Conservation (phyloP, 2,113 vertebrate genomes). For the Cochlearius cochlearius region DNA sequence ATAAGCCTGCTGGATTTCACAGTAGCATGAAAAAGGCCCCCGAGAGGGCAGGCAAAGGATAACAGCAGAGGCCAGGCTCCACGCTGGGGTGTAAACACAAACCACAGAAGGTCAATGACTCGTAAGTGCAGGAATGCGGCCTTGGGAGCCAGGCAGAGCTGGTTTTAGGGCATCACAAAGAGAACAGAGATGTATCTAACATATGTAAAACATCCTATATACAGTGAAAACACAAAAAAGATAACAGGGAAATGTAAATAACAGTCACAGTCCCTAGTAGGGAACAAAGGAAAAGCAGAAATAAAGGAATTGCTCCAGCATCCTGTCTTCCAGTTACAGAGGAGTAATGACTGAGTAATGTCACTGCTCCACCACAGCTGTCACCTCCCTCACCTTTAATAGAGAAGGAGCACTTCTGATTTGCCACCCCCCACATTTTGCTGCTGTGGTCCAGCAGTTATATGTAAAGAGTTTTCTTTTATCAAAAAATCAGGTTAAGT, state of each 20-base stretch:
- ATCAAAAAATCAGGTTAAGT: neutral
- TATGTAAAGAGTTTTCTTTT: neutral
- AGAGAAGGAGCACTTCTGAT: neutral
- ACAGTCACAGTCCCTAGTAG: neutral
- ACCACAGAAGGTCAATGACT: neutral
- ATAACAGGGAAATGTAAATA: neutral
- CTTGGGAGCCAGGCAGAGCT: neutral
- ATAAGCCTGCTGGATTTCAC: neutral
- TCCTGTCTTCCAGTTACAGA: neutral
- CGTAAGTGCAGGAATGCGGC: neutral
- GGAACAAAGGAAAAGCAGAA: neutral
- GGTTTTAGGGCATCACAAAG: neutral
- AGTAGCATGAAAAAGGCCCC: neutral
- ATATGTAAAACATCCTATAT: neutral
- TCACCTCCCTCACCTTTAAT: neutral
- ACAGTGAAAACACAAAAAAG: neutral
- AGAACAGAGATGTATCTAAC: neutral
- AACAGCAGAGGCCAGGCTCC: neutral
- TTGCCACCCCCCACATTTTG: neutral
- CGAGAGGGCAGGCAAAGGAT: neutral
- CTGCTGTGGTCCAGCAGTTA: neutral
- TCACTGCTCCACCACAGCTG: neutral
- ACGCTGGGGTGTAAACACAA: neutral
- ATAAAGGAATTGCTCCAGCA: neutral
- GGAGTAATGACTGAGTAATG: neutral